Conservation (phyloP, 2,113 vertebrate species). For the Stictonetta naevosa region DNA sequence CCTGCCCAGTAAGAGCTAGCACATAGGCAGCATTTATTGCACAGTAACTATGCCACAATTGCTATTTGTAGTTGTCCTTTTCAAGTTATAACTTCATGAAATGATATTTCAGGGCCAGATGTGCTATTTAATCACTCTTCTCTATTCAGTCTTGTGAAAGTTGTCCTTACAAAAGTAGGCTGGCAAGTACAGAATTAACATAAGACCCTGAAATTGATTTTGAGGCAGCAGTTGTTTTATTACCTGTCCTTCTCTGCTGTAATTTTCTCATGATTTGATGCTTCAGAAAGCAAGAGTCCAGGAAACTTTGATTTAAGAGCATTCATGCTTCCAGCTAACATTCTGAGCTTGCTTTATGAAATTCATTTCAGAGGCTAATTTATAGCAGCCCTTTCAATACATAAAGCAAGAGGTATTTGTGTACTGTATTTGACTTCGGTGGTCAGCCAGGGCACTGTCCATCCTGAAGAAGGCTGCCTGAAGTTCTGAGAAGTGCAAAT, state of each 20-base stretch:
- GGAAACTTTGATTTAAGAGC: conserved; percentile 15
- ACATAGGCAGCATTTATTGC: not conserved
- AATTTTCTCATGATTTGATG: not conserved
- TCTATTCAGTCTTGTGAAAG: not conserved
- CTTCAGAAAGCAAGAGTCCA: not conserved
- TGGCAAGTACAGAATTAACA: not conserved
- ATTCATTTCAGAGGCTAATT: not conserved
- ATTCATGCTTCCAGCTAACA: not conserved
- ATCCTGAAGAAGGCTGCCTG: not conserved
- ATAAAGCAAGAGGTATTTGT: not conserved
- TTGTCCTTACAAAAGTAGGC: not conserved
- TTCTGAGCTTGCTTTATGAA: not conserved
- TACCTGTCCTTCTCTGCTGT: not conserved
- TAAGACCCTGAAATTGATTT: not conserved
- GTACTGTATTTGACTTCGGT: not conserved
- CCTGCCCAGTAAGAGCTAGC: not conserved
- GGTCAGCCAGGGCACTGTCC: not conserved
- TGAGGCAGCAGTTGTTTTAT: not conserved
- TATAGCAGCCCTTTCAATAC: not conserved
- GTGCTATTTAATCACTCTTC: not conserved
- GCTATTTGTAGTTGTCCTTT: not conserved
- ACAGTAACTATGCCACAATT: not conserved
- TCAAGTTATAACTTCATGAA: not conserved
- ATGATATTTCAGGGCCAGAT: not conserved
- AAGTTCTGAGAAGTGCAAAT: not conserved